Evolutionary conservation across 2,888 invertebrate species (phyloP).

Genomic region (Ichneumoninae sp.): DNA sequence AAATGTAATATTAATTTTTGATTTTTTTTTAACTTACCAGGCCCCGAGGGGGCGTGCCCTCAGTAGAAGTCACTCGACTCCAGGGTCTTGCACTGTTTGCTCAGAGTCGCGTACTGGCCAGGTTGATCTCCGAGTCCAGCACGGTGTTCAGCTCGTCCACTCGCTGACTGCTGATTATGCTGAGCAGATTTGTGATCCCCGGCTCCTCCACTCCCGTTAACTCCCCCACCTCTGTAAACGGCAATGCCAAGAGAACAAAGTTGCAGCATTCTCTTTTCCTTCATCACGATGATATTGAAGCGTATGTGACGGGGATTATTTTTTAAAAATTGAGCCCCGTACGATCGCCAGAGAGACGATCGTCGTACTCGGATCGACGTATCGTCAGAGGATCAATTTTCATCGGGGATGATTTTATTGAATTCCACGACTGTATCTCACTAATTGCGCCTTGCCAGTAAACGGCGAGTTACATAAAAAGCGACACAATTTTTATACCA

Average conservation of each 20-base stretch:
- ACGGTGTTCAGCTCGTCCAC: constrained; percentile 85
- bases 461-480: constrained; percentile 52
- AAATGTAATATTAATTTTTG: neutral
- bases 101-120: constrained; percentile 96
- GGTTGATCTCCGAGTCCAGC: constrained; percentile 84
- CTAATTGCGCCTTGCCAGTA: constrained; percentile 47
- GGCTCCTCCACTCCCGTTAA: constrained; percentile 82
- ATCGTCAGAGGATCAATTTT: constrained; percentile 7
- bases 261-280: constrained; percentile 79
- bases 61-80: constrained; percentile 98
- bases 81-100: constrained; percentile 97
- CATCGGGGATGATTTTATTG: neutral
- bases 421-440: constrained; percentile 27
- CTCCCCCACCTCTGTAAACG: constrained; percentile 84
- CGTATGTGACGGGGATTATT: neutral
- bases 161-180: constrained; percentile 85
- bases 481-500: constrained; percentile 45
- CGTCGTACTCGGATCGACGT: neutral
- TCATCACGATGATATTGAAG: neutral
- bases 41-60: constrained; percentile 89
- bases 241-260: constrained; percentile 75
- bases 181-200: constrained; percentile 84
- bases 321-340: constrained; percentile 25
- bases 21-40: constrained; percentile 75
- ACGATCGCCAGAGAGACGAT: neutral